Percentiles rank a stretch among this genome's conserved stretches.
Conservation (phyloP, 2,797 vertebrate species). For the Coilia nasus region DNA sequence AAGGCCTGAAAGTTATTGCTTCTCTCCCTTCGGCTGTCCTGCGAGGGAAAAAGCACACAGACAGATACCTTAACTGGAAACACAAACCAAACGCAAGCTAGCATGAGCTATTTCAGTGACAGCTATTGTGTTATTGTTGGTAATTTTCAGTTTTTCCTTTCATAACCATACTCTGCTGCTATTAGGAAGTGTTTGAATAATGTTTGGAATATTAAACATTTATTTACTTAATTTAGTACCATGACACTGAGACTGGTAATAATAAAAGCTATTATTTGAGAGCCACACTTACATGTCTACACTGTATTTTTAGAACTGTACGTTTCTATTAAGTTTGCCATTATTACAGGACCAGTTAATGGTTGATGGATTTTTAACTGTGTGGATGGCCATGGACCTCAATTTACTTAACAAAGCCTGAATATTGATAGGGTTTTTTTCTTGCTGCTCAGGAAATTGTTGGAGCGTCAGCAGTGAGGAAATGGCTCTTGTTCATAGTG, state of each 20-base stretch:
- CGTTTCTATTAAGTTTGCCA: background rate
- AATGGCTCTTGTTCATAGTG: background rate
- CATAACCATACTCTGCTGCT: too few species aligned
- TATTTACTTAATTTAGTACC: background rate
- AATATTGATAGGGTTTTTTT: background rate
- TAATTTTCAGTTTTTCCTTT: background rate
- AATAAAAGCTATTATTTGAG: background rate
- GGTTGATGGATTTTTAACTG: background rate
- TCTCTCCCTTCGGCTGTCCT: constrained; percentile 87
- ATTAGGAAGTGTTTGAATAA: too few species aligned
- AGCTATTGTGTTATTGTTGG: background rate
- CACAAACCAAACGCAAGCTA: constrained; percentile 35
- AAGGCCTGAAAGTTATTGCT: constrained; percentile 84
- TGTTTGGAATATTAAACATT: too few species aligned
- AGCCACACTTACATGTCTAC: background rate
- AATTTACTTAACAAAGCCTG: too few species aligned
- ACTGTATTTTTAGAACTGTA: background rate
- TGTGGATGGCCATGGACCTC: background rate
- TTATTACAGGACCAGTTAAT: background rate
- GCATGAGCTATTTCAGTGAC: background rate
- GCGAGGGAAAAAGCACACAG: constrained; percentile 55
- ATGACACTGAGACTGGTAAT: too few species aligned
- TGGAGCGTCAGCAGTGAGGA: background rate
- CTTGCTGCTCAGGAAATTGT: background rate
- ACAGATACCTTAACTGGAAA: constrained; percentile 69